Evolutionary conservation across 1,140 invertebrate species (phyloP).

Genomic region (Argopecten irradians): DNA sequence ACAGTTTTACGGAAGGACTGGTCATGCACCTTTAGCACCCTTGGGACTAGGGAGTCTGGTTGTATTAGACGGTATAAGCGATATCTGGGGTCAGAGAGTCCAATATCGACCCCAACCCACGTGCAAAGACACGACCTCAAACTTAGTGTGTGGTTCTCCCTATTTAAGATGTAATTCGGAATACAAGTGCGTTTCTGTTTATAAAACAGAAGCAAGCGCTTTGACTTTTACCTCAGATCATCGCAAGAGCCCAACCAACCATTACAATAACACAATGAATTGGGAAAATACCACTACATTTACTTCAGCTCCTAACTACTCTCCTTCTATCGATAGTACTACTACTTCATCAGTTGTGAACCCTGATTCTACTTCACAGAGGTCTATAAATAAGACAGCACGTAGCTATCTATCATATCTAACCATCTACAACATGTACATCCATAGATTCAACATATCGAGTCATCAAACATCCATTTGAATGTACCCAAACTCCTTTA

Average conservation of each 20-base stretch:
- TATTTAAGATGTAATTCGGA: conserved; percentile 39
- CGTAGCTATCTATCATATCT: not conserved
- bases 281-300: not conserved
- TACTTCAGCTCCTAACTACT: not conserved
- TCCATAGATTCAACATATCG: not conserved
- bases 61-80: conserved; percentile 47
- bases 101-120: conserved; percentile 20
- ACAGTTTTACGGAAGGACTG: conserved; percentile 41
- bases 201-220: not conserved
- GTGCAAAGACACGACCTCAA: conserved; percentile 28
- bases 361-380: not conserved
- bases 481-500: no score
- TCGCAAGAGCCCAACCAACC: not conserved
- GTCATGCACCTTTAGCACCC: conserved; percentile 48
- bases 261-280: not conserved
- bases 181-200: conserved; percentile 26
- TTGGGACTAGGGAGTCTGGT: conserved; percentile 44
- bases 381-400: not conserved
- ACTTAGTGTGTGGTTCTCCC: conserved; percentile 26
- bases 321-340: not conserved
- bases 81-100: conserved; percentile 41
- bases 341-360: not conserved
- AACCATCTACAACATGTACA: not conserved
- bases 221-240: not conserved
- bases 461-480: not conserved